Conservation (phyloP, 2,113 vertebrate species). For the Axis porcinus region DNA sequence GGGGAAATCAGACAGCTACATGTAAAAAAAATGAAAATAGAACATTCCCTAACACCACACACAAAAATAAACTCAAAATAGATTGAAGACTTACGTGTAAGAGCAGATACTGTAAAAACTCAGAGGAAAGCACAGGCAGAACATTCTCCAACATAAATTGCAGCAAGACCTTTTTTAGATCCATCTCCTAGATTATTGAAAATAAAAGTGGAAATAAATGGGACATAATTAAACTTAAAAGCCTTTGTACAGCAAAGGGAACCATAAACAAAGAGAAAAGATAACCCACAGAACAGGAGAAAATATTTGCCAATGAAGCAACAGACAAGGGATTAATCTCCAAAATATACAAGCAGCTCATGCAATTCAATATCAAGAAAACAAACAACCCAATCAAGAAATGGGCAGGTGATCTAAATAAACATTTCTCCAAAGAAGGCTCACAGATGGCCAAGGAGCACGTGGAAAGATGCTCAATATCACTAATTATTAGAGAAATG, state of each 20-base stretch:
- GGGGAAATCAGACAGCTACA: not conserved
- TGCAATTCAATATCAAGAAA: not conserved
- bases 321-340: not conserved
- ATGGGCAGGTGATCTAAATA: not conserved
- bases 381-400: not conserved
- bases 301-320: not conserved
- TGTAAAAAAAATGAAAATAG: not conserved
- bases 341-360: not conserved
- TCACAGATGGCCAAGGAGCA: not conserved
- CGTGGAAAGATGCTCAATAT: not conserved
- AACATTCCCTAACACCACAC: not conserved
- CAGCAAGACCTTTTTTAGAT: not conserved
- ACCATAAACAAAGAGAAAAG: not conserved
- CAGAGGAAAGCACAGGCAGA: not conserved
- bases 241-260: not conserved
- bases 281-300: not conserved
- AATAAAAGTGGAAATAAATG: not conserved
- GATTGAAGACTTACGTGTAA: not conserved
- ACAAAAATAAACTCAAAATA: not conserved
- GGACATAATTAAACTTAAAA: not conserved
- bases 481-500: not conserved
- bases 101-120: not conserved
- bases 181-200: not conserved
- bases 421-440: not conserved
- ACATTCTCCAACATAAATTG: not conserved